A percentile compares a stretch with the other conserved stretches of the same genome.
phyloP scores from a whole-genome alignment of 2,797 vertebrate species.

The Phataginus tetradactyla region DNA sequence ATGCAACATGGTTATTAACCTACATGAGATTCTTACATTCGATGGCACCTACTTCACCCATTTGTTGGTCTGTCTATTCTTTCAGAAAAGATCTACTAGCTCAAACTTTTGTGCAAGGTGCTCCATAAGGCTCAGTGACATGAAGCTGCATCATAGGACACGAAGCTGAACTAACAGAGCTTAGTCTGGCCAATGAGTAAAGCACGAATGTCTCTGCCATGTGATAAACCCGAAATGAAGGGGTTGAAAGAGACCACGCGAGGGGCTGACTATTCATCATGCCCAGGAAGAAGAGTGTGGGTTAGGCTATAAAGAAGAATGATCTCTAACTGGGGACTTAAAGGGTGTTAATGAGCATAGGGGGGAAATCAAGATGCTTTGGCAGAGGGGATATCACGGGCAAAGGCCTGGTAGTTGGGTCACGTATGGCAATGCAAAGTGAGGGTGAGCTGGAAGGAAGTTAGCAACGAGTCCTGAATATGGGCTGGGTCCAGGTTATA shows the following conservation, averaged over 20 bases:
- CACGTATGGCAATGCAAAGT: background rate
- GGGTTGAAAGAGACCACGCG: background rate
- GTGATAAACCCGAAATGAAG: background rate
- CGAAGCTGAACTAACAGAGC: background rate
- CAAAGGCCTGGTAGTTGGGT: background rate
- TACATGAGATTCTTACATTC: background rate
- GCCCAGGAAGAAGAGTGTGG: background rate
- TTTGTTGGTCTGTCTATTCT: background rate
- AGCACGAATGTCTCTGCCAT: background rate
- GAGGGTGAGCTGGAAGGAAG: background rate
- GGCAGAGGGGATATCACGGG: background rate
- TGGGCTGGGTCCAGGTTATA: background rate
- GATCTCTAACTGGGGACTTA: background rate
- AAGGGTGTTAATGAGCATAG: background rate
- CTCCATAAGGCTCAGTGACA: background rate
- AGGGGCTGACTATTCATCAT: background rate
- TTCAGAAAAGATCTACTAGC: constrained; percentile 5
- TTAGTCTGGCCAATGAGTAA: background rate
- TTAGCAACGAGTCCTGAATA: background rate
- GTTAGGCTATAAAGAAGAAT: background rate
- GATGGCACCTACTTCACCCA: background rate
- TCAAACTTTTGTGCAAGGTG: background rate
- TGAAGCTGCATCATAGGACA: background rate
- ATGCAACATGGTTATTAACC: background rate
- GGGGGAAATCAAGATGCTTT: background rate